phyloP scores from a whole-genome alignment of 2,797 vertebrate genomes.

The Parauchenoglanis punctatus region DNA sequence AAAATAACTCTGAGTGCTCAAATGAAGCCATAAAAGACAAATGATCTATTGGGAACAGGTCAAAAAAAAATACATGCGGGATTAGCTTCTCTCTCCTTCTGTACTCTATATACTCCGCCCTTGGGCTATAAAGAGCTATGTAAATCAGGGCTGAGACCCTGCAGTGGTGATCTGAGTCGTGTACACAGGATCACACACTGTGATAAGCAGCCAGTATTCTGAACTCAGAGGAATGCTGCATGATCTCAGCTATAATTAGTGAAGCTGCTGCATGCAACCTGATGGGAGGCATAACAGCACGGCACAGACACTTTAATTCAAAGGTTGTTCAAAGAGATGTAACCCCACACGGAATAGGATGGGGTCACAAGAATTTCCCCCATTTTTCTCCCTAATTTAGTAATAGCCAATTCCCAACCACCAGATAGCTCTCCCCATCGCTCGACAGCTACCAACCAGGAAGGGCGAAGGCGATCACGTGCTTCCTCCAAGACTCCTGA shows the following conservation, averaged over 20 bases:
- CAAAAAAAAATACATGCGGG: constrained; percentile 20
- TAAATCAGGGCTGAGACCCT: constrained; percentile 33
- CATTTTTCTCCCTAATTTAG: too few species aligned
- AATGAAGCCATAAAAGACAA: constrained; percentile 36
- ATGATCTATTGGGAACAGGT: constrained; percentile 38
- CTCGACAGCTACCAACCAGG: too few species aligned
- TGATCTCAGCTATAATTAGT: too few species aligned
- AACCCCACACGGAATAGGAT: neutral
- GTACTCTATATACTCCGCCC: constrained; percentile 11
- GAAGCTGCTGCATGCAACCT: neutral
- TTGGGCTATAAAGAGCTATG: constrained; percentile 19
- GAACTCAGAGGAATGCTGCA: neutral
- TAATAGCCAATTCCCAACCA: too few species aligned
- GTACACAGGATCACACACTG: constrained; percentile 9
- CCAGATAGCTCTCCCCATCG: too few species aligned
- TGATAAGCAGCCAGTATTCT: neutral
- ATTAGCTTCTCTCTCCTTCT: constrained; percentile 35
- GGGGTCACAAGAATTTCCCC: neutral
- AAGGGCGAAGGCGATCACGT: too few species aligned
- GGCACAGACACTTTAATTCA: neutral
- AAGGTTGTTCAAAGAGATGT: neutral
- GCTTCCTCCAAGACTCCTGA: too few species aligned
- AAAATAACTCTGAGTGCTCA: constrained; percentile 38
- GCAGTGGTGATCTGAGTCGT: constrained; percentile 21
- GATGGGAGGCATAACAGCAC: neutral